A percentile compares a stretch with the other conserved stretches of the same genome.
Evolutionary conservation across 1,140 invertebrate genomes (phyloP).

Genomic region (Ectropis grisescens): DNA sequence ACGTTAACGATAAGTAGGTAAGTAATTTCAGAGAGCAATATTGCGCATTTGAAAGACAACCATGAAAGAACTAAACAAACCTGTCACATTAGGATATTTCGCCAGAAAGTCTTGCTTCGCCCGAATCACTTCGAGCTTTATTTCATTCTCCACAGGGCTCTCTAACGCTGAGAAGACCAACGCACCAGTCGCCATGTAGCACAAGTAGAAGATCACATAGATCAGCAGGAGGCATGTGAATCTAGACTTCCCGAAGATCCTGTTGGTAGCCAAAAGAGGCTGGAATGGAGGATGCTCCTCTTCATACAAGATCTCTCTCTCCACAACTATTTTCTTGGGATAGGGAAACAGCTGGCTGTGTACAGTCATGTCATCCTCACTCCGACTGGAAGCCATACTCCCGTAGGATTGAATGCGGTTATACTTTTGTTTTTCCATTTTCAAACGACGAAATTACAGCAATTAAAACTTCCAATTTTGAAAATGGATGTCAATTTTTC

Average conservation of each 20-base stretch:
- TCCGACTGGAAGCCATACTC: conserved; percentile 46
- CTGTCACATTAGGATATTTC: conserved; percentile 70
- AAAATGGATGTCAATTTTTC: neutral
- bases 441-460: conserved; percentile 12
- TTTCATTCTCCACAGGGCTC: conserved; percentile 74
- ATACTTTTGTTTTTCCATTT: conserved; percentile 38
- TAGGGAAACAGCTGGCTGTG: conserved; percentile 55
- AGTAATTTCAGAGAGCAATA: too few species aligned
- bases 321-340: conserved; percentile 48
- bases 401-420: conserved; percentile 54
- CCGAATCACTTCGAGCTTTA: conserved; percentile 67
- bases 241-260: conserved; percentile 55
- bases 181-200: conserved; percentile 81
- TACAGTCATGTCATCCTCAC: conserved; percentile 59
- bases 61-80: too few species aligned
- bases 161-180: conserved; percentile 84
- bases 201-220: conserved; percentile 77
- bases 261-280: conserved; percentile 37
- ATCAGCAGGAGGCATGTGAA: conserved; percentile 63
- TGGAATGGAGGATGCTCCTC: conserved; percentile 53
- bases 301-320: conserved; percentile 47
- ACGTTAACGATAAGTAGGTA: too few species aligned
- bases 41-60: too few species aligned
- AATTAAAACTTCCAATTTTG: conserved; percentile 3
- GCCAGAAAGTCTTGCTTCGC: conserved; percentile 72